Evolutionary conservation across 1,140 invertebrate genomes (phyloP).

Genomic region (Condylostylus longicornis): DNA sequence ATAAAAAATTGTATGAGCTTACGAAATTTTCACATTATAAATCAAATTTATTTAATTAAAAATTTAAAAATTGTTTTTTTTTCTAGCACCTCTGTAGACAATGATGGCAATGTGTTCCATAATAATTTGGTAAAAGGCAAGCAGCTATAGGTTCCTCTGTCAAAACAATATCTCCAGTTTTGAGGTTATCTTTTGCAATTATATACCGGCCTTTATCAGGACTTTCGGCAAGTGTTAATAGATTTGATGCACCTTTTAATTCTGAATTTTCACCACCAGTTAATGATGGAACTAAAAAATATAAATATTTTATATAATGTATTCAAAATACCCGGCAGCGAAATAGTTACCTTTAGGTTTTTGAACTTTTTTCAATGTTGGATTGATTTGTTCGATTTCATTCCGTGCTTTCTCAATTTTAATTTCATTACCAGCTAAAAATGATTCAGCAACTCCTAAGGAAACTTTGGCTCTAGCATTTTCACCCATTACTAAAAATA

Average conservation of each 20-base stretch:
- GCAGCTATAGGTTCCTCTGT: slow-evolving; percentile 60
- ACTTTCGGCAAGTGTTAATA: slow-evolving; percentile 35
- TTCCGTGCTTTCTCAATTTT: slow-evolving; percentile 14
- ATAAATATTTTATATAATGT: no score
- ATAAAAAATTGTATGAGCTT: not conserved
- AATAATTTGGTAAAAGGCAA: slow-evolving; percentile 53
- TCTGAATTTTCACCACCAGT: slow-evolving; percentile 22
- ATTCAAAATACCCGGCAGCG: no score
- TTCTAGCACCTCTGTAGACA: slow-evolving; percentile 51
- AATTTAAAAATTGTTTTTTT: not conserved
- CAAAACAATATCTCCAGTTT: slow-evolving; percentile 49
- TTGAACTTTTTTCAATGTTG: not conserved
- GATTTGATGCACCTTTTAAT: slow-evolving; percentile 28
- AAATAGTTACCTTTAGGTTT: slow-evolving; percentile 1
- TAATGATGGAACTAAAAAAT: slow-evolving; percentile 12
- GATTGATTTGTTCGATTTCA: slow-evolving; percentile 12
- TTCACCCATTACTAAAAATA: slow-evolving; percentile 31
- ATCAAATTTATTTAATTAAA: not conserved
- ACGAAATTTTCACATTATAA: not conserved
- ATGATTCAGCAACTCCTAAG: slow-evolving; percentile 37
- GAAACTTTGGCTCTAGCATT: slow-evolving; percentile 39
- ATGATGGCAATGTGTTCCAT: slow-evolving; percentile 64
- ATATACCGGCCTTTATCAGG: slow-evolving; percentile 37
- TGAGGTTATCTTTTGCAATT: slow-evolving; percentile 41
- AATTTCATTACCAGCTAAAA: slow-evolving; percentile 31